Evolutionary conservation across 1,140 invertebrate species (phyloP).

Genomic region (Drosophila sproati): DNA sequence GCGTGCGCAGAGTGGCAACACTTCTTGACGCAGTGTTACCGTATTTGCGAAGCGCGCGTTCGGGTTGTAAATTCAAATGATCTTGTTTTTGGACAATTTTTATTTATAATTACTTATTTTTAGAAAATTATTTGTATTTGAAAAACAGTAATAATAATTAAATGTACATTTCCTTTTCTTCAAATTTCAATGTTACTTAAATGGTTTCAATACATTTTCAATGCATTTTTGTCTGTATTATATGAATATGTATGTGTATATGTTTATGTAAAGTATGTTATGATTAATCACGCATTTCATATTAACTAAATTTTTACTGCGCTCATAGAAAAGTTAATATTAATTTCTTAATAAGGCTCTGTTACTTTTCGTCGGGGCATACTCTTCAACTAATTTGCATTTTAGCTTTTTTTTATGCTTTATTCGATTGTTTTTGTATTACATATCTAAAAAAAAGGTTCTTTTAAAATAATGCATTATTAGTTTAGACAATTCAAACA

Average conservation of each 20-base stretch:
- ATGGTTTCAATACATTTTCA: conserved; percentile 72
- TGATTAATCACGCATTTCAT: conserved; percentile 49
- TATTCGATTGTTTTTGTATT: conserved; percentile 63
- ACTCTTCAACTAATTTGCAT: conserved; percentile 54
- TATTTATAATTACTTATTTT: conserved; percentile 36
- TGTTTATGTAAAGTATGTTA: conserved; percentile 50
- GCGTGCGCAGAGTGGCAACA: conserved; percentile 52
- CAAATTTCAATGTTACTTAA: conserved; percentile 51
- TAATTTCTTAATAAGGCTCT: conserved; percentile 79
- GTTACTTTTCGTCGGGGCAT: conserved; percentile 54
- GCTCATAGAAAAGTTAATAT: conserved; percentile 74
- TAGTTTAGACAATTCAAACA: conserved; percentile 35
- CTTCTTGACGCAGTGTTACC: conserved; percentile 27
- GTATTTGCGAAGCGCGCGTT: not conserved
- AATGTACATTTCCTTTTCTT: conserved; percentile 67
- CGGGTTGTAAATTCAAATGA: conserved; percentile 13
- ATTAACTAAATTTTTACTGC: conserved; percentile 70
- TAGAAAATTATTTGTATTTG: conserved; percentile 50
- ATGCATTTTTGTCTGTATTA: conserved; percentile 66
- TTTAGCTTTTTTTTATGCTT: conserved; percentile 38
- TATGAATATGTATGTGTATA: conserved; percentile 55
- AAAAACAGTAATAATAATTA: conserved; percentile 79
- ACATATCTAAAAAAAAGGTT: conserved; percentile 39
- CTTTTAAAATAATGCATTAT: conserved; percentile 57
- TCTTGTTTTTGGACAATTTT: conserved; percentile 18